Percentiles rank a stretch among this genome's conserved stretches.
Conservation (phyloP, 2,797 vertebrate genomes). For the Heliangelus exortis region DNA sequence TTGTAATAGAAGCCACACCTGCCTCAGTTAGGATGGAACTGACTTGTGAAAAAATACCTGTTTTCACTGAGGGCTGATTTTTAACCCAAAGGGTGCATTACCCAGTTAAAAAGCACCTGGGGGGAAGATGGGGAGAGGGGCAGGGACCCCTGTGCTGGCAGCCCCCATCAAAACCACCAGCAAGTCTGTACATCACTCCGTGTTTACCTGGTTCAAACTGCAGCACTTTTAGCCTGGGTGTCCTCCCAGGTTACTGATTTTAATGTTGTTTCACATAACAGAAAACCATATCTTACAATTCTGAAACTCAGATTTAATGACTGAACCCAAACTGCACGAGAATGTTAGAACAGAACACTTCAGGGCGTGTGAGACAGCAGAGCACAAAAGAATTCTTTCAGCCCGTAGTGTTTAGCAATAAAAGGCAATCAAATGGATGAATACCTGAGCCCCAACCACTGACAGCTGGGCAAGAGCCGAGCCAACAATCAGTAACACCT, state of each 20-base stretch:
- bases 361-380: not conserved
- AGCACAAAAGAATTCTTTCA: not conserved
- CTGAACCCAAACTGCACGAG: not conserved
- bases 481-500: fast-evolving
- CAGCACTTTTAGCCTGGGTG: not conserved
- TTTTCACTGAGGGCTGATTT: not conserved
- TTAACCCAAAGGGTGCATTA: fast-evolving
- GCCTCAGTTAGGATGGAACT: not conserved
- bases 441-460: not conserved
- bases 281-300: not conserved
- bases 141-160: not conserved
- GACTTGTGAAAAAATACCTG: not conserved
- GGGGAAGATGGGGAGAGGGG: not conserved
- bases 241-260: fast-evolving
- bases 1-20: not conserved
- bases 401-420: not conserved
- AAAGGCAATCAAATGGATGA: not conserved
- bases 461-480: not conserved
- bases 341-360: not conserved
- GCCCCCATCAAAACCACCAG: not conserved
- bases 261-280: not conserved
- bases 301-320: not conserved
- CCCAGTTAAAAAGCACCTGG: fast-evolving
- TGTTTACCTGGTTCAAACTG: not conserved
- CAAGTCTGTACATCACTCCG: fast-evolving